These are phyloP conservation scores for Morone chrysops DNA, from an alignment of 2,113 vertebrate genomes.

Conservation along the genomic window DNA sequence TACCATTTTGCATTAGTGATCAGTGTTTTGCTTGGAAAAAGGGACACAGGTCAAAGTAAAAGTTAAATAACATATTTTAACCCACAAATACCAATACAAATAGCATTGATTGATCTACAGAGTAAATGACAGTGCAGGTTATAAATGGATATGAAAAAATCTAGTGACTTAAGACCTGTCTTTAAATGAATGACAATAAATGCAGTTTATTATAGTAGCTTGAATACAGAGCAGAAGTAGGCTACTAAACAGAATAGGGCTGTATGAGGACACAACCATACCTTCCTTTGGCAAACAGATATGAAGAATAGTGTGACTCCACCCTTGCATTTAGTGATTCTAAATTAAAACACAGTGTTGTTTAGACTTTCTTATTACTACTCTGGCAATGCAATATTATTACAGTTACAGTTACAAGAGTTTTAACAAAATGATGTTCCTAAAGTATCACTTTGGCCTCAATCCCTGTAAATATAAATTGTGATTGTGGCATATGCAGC, in stretches of 20 bases:
- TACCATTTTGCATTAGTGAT: slow-evolving; percentile 19
- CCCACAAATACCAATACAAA: neutral
- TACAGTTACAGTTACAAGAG: neutral
- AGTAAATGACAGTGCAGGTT: neutral
- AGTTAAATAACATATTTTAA: slow-evolving; percentile 4
- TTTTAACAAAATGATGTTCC: neutral
- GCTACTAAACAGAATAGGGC: neutral
- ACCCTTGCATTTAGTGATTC: slow-evolving; percentile 52
- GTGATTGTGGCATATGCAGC: neutral
- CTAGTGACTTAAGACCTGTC: neutral
- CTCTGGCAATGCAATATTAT: neutral
- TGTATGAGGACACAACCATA: slow-evolving; percentile 13
- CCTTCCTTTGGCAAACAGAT: slow-evolving; percentile 73
- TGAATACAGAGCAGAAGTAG: slow-evolving; percentile 3
- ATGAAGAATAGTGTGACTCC: slow-evolving; percentile 56
- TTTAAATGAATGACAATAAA: neutral
- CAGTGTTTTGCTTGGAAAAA: slow-evolving; percentile 16
- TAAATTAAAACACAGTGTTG: slow-evolving; percentile 17
- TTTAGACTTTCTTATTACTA: neutral
- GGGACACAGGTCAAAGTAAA: slow-evolving; percentile 38
- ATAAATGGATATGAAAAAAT: neutral
- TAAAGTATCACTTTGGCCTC: neutral
- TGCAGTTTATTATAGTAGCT: neutral
- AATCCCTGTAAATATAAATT: neutral
- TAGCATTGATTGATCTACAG: neutral